Evolutionary conservation across 2,113 vertebrate genomes (phyloP), one percentile per base, ranked within the genome.

Genomic region (Xerus inauris): DNA sequence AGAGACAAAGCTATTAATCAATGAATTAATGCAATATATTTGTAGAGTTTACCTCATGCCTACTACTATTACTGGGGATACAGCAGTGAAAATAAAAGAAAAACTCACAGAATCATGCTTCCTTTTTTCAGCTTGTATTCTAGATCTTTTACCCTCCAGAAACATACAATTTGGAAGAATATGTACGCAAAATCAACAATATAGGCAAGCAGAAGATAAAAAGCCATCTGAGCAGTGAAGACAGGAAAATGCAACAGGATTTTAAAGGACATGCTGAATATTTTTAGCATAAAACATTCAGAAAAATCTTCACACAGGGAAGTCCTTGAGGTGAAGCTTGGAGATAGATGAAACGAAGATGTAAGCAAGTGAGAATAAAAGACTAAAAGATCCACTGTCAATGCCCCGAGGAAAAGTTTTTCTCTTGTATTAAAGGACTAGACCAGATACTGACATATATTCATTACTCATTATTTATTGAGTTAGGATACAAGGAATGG

Each of bases 21-120:
- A 95, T 79, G 84, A 19, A 62, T 59, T 59, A 22, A 80, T 42
- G 3, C 2, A 87, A 88, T 94, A 73, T 95, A 89, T 40, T 83
- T 51, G 30, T 12, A 75, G n/a, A 76, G 42, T 26, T 24, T 22
- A 9, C 24, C 35, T 69, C 14, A n/a, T 67, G 0, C 26, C 32
- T n/a, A 40, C 12, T 22, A 42, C 1, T 4, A 20, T 94, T 85
- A 22, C 3, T 76, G 59, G 7, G 22, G 38, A 42, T 14, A 76
- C 0, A 54, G 0, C 3, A 40, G 30, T 71, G 28, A 85, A 93
- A 16, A 76, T 47, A 16, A 76, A 16, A 76, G 42, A 16, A 76
- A 54, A 94, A 65, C 38, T 94, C 30, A 47, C 3, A 75, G 51
- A 72, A 69, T 91, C 80, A 47, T 14, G 35, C 17, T 87, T 10